These are phyloP conservation scores for Cloeon dipterum DNA, from an alignment of 2,888 invertebrate species.

Conservation along the genomic window DNA sequence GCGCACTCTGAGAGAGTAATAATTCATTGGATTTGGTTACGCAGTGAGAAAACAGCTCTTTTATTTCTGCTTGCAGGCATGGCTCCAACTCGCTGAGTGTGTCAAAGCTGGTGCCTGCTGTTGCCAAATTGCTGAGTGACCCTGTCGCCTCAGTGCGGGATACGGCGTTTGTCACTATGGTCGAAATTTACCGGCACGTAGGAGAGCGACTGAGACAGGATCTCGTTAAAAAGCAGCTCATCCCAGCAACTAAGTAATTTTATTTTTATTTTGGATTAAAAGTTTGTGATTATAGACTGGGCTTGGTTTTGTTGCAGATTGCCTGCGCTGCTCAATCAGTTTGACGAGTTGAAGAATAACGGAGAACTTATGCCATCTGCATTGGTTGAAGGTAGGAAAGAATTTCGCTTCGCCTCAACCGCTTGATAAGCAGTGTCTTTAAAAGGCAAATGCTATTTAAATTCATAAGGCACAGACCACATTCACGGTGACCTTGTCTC, in stretches of 20 bases:
- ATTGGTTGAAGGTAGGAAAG: conserved; percentile 13
- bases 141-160: conserved; percentile 72
- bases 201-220: conserved; percentile 70
- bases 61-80: conserved; percentile 31
- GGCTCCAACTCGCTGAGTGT: conserved; percentile 65
- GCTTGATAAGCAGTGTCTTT: too few species aligned
- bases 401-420: too few species aligned
- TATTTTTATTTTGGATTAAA: conserved; percentile 1
- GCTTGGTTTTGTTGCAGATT: conserved; percentile 18
- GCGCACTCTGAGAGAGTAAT: conserved; percentile 57
- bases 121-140: conserved; percentile 66
- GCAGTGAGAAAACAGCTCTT: conserved; percentile 4
- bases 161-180: conserved; percentile 60
- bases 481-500: too few species aligned
- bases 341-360: conserved; percentile 63
- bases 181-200: conserved; percentile 81
- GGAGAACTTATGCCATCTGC: conserved; percentile 61
- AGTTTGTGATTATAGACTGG: not conserved
- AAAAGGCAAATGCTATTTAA: too few species aligned
- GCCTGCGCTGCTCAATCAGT: conserved; percentile 47
- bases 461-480: too few species aligned
- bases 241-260: conserved; percentile 41
- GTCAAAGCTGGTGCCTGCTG: conserved; percentile 56
- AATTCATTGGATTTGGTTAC: conserved; percentile 3
- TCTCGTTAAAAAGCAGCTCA: conserved; percentile 47